A percentile compares a stretch with the other conserved stretches of the same genome.
Evolutionary conservation across 2,797 vertebrate species (phyloP).

Genomic region (Alectoris magna): DNA sequence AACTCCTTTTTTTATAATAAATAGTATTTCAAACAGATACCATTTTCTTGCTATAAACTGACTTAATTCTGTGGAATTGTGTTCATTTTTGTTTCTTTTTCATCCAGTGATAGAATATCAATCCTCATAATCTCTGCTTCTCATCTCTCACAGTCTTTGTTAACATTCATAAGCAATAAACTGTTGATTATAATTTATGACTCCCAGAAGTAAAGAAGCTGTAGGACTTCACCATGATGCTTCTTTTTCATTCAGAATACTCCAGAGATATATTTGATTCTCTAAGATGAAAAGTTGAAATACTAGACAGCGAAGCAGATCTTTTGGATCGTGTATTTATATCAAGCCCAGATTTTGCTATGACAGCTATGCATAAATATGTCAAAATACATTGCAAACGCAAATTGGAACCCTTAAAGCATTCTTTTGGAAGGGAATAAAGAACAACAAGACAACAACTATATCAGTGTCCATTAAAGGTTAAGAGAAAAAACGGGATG

Average conservation of each 20-base stretch:
- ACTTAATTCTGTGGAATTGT: not conserved
- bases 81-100: not conserved
- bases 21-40: not conserved
- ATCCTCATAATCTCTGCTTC: not conserved
- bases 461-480: not conserved
- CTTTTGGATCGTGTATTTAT: not conserved
- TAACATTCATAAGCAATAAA: not conserved
- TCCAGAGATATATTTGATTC: not conserved
- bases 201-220: conserved; percentile 1
- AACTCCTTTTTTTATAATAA: not conserved
- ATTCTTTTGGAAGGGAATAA: not conserved
- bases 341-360: not conserved
- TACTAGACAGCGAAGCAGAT: not conserved
- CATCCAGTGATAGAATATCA: not conserved
- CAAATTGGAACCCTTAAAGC: not conserved
- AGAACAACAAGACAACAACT: not conserved
- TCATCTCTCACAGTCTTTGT: not conserved
- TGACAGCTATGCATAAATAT: not conserved
- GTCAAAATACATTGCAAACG: not conserved
- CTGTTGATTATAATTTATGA: not conserved
- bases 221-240: not conserved
- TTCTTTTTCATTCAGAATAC: not conserved
- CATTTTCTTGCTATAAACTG: not conserved
- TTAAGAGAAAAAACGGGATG: not conserved
- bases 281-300: not conserved